Evolutionary conservation across 2,113 vertebrate species (phyloP).

Genomic region (Cyprinodon tularosa): DNA sequence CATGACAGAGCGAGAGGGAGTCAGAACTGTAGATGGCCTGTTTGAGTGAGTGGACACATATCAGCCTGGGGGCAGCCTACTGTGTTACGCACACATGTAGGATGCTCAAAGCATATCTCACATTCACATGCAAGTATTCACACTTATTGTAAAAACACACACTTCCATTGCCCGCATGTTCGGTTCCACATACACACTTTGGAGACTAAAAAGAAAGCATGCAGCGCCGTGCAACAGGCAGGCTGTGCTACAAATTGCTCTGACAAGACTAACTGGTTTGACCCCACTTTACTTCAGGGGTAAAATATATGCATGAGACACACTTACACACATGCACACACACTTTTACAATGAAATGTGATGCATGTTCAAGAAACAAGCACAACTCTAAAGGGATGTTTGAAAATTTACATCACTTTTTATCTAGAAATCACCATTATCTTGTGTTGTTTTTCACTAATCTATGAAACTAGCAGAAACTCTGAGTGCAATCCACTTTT

Average conservation of each 20-base stretch:
- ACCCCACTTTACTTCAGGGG: constrained; percentile 63
- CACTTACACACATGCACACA: constrained; percentile 23
- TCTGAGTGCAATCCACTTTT: neutral
- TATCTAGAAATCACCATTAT: no score
- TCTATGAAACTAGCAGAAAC: neutral
- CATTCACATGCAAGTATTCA: constrained; percentile 27
- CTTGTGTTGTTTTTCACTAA: neutral
- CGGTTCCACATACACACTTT: constrained; percentile 1
- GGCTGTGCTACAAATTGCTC: constrained; percentile 60
- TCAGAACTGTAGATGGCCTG: constrained; percentile 68
- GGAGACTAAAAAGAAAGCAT: constrained; percentile 23
- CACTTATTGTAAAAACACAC: constrained; percentile 26
- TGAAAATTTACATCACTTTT: neutral
- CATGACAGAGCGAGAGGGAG: constrained; percentile 59
- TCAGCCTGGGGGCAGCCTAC: constrained; percentile 48
- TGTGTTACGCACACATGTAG: constrained; percentile 53
- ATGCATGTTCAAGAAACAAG: constrained; percentile 20
- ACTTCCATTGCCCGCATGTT: neutral
- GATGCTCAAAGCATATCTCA: constrained; percentile 4
- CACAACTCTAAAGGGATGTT: neutral
- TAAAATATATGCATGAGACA: constrained; percentile 48
- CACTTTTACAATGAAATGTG: neutral
- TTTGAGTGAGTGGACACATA: constrained; percentile 63
- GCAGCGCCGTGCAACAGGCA: constrained; percentile 62
- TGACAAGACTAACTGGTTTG: constrained; percentile 75